Conservation (phyloP, 2,888 invertebrate species). For the Thereva unica region DNA sequence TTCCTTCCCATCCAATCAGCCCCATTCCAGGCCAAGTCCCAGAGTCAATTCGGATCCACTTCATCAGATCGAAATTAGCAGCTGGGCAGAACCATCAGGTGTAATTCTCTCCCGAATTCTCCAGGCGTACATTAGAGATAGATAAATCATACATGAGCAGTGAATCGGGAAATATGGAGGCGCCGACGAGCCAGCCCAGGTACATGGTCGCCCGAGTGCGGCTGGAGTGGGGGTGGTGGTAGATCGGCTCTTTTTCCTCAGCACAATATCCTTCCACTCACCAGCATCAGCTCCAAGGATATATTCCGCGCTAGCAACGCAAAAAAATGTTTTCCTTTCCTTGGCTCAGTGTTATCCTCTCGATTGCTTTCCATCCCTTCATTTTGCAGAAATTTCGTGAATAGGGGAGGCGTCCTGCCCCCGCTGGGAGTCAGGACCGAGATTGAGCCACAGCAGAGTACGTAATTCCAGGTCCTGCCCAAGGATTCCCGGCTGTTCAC, state of each 20-base stretch:
- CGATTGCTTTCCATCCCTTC: too few relatives aligned
- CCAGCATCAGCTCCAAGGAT: too few relatives aligned
- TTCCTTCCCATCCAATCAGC: constrained; percentile 1
- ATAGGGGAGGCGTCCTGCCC: too few relatives aligned
- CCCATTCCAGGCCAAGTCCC: neutral
- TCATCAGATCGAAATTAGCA: constrained; percentile 19
- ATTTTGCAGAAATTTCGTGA: too few relatives aligned
- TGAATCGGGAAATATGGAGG: constrained; percentile 30
- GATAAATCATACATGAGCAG: constrained; percentile 36
- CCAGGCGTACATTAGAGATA: constrained; percentile 35
- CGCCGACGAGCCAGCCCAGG: constrained; percentile 8
- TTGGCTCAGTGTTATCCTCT: too few relatives aligned
- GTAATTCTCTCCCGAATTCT: constrained; percentile 27
- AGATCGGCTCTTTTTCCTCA: too few relatives aligned
- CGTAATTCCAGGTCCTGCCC: too few relatives aligned
- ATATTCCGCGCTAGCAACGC: too few relatives aligned
- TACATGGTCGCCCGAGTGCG: constrained; percentile 8
- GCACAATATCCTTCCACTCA: too few relatives aligned
- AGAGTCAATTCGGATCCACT: constrained; percentile 17
- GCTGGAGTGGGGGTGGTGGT: neutral
- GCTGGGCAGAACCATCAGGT: constrained; percentile 23
- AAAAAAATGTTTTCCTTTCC: too few relatives aligned
- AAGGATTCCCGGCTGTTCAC: neutral
- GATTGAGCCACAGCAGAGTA: too few relatives aligned
- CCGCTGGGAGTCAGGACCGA: too few relatives aligned